Evolutionary conservation across 1,140 invertebrate genomes (phyloP).

Genomic region (Notospermus geniculatus): DNA sequence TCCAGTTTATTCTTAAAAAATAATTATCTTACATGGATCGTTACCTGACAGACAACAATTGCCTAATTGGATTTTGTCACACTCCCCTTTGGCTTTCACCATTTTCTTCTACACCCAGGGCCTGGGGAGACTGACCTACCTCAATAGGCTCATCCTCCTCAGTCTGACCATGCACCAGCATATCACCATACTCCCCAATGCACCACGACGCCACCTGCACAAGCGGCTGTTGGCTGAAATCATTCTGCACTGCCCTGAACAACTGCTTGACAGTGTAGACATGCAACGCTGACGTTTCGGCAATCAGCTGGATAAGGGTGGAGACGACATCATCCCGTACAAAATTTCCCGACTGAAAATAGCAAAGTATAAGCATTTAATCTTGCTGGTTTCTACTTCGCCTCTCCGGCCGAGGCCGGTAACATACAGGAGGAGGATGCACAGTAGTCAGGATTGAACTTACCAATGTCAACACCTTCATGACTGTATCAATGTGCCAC

Average conservation of each 20-base stretch:
- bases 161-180: constrained; percentile 60
- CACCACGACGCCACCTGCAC: constrained; percentile 93
- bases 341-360: constrained; percentile 89
- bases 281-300: constrained; percentile 79
- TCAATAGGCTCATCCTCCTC: constrained; percentile 50
- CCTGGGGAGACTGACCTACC: constrained; percentile 26
- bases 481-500: constrained; percentile 97
- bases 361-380: constrained; percentile 27
- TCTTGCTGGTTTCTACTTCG: too few relatives aligned
- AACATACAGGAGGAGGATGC: too few relatives aligned
- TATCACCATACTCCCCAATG: constrained; percentile 95
- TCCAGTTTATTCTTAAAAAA: too few relatives aligned
- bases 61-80: too few relatives aligned
- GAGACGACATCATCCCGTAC: constrained; percentile 96
- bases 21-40: too few relatives aligned
- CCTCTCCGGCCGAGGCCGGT: too few relatives aligned
- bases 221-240: constrained; percentile 75
- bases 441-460: too few relatives aligned
- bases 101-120: too few relatives aligned
- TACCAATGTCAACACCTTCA: constrained; percentile 91
- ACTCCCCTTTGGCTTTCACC: too few relatives aligned
- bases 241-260: constrained; percentile 77
- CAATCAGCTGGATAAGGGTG: constrained; percentile 91
- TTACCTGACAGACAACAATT: too few relatives aligned
- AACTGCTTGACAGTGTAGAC: constrained; percentile 84